Evolutionary conservation across 1,140 invertebrate genomes (phyloP).

Genomic region (Penaeus japonicus): DNA sequence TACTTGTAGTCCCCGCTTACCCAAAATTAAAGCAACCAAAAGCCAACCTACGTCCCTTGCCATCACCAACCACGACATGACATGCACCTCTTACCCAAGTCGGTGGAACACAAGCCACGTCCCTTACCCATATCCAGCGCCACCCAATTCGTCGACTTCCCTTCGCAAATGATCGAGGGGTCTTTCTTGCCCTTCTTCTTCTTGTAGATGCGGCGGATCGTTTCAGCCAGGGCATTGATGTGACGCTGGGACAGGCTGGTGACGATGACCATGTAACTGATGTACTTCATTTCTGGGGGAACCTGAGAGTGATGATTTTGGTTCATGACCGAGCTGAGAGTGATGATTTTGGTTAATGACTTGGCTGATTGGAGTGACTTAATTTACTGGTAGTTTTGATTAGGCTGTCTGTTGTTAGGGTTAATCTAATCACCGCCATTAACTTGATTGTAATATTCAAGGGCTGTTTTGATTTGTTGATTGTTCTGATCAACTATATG

Average conservation of each 20-base stretch:
- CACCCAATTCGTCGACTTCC: conserved; percentile 82
- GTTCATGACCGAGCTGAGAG: too few relatives aligned
- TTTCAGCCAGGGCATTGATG: conserved; percentile 77
- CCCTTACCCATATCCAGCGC: conserved; percentile 84
- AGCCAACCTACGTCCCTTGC: background rate
- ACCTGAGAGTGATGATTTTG: conserved; percentile 3
- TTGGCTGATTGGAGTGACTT: too few relatives aligned
- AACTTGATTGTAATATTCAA: too few relatives aligned
- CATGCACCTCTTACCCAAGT: too few relatives aligned
- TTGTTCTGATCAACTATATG: too few relatives aligned
- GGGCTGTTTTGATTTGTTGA: too few relatives aligned
- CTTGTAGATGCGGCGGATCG: conserved; percentile 82
- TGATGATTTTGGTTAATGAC: too few relatives aligned
- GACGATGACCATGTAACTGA: conserved; percentile 82
- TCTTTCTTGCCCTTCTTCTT: conserved; percentile 74
- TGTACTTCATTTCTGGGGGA: conserved; percentile 79
- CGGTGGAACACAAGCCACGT: background rate
- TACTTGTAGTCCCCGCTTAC: background rate
- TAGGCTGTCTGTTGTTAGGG: too few relatives aligned
- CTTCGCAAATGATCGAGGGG: conserved; percentile 78
- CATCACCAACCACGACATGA: background rate
- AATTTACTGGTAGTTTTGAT: too few relatives aligned
- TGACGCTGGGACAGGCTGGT: conserved; percentile 78
- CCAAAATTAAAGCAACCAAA: too few relatives aligned
- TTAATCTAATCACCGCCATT: too few relatives aligned